A percentile compares a stretch with the other conserved stretches of the same genome.
Conservation (phyloP, 2,113 vertebrate species). For the Bolborhynchus lineola region DNA sequence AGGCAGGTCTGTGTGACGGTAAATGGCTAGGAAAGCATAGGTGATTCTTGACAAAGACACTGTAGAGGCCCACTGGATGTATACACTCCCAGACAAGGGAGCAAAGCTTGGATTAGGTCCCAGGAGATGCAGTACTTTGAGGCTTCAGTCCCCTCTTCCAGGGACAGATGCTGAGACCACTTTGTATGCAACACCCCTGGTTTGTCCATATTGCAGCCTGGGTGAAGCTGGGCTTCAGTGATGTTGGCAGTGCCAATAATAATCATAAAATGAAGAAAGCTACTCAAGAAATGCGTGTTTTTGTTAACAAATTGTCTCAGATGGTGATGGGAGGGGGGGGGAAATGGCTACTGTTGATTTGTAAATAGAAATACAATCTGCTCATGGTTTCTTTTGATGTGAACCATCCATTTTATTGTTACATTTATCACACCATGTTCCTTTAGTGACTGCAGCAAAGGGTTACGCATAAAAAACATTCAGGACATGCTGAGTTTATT, state of each 20-base stretch:
- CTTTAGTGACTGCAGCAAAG: not conserved
- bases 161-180: not conserved
- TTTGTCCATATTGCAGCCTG: not conserved
- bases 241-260: not conserved
- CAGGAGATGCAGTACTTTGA: not conserved
- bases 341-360: not conserved
- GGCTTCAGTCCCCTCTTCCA: not conserved
- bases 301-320: not conserved
- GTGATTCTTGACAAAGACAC: not conserved
- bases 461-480: not conserved
- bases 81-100: not conserved
- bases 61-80: not conserved
- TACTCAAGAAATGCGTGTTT: not conserved
- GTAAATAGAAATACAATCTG: not conserved
- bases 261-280: not conserved
- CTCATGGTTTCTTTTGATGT: not conserved
- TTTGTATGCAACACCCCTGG: not conserved
- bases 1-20: no score
- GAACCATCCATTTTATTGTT: not conserved
- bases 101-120: not conserved
- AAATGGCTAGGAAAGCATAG: not conserved
- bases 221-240: not conserved
- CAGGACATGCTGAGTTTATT: not conserved
- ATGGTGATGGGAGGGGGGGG: not conserved
- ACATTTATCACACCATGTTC: not conserved